phyloP scores from a whole-genome alignment of 35 echinoderm and acorn worm species.

The Stichopus chloronotus region DNA sequence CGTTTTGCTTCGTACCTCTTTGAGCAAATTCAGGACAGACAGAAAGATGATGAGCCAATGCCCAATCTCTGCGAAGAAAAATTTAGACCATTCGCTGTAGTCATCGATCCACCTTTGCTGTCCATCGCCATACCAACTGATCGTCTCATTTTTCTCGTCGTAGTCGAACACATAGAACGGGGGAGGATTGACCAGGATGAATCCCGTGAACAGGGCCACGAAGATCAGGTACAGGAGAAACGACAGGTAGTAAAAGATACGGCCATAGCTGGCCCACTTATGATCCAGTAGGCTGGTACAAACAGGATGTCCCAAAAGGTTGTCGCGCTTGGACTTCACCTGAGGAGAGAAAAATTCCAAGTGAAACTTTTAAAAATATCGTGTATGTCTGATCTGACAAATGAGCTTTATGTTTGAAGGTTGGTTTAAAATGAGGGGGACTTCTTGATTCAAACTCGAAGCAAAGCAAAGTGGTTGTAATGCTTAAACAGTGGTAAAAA shows the following conservation, averaged over 20 bases:
- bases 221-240: slow-evolving; percentile 79
- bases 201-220: slow-evolving; percentile 81
- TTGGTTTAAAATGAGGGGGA: too few relatives aligned
- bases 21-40: slow-evolving; percentile 74
- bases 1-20: slow-evolving; percentile 64
- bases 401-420: too few relatives aligned
- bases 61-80: slow-evolving; percentile 81
- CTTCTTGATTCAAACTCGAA: too few relatives aligned
- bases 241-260: slow-evolving; percentile 90
- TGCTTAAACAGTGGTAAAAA: too few relatives aligned
- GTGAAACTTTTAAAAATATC: too few relatives aligned
- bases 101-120: slow-evolving; percentile 58
- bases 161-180: slow-evolving; percentile 66
- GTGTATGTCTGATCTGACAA: too few relatives aligned
- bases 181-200: slow-evolving; percentile 90
- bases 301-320: slow-evolving; percentile 89
- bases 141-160: background rate
- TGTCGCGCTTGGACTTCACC: slow-evolving; percentile 81
- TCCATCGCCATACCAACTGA: slow-evolving; percentile 68
- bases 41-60: slow-evolving; percentile 87
- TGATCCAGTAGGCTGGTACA: slow-evolving; percentile 82
- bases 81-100: slow-evolving; percentile 25
- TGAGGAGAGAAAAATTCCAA: slow-evolving; percentile 1
- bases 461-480: too few relatives aligned
- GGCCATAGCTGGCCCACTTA: slow-evolving; percentile 94